These are phyloP conservation scores for Arizona elegans DNA, from an alignment of 2,113 vertebrate species.

Conservation along the genomic window DNA sequence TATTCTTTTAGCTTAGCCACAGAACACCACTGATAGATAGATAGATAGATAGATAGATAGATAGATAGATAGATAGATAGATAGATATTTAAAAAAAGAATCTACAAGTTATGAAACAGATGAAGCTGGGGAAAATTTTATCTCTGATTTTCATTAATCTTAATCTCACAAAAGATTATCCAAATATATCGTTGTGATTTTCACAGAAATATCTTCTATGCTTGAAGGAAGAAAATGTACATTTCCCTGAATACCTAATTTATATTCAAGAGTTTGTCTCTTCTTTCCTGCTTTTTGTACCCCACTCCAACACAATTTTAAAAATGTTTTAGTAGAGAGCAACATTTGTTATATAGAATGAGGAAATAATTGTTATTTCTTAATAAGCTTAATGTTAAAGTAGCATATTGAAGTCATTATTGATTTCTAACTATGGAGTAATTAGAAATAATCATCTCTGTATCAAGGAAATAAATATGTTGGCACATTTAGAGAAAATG, in stretches of 20 bases:
- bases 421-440: constrained; percentile 21
- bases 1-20: background rate
- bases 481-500: background rate
- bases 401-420: constrained; percentile 52
- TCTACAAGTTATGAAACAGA: background rate
- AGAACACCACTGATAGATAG: background rate
- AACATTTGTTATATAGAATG: background rate
- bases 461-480: background rate
- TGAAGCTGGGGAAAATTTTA: background rate
- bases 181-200: background rate
- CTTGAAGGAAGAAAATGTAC: background rate
- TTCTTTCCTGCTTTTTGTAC: background rate
- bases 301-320: background rate
- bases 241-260: background rate
- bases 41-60: too few relatives aligned
- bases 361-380: background rate
- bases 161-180: background rate
- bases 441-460: constrained; percentile 38
- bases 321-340: background rate
- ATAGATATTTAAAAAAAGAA: background rate
- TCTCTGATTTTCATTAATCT: background rate
- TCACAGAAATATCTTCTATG: background rate
- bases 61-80: too few relatives aligned
- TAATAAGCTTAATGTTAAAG: constrained; percentile 9
- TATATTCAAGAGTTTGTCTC: background rate